Evolutionary conservation across 2,797 vertebrate genomes (phyloP).

Genomic region (Dendrocincla tyrannina): DNA sequence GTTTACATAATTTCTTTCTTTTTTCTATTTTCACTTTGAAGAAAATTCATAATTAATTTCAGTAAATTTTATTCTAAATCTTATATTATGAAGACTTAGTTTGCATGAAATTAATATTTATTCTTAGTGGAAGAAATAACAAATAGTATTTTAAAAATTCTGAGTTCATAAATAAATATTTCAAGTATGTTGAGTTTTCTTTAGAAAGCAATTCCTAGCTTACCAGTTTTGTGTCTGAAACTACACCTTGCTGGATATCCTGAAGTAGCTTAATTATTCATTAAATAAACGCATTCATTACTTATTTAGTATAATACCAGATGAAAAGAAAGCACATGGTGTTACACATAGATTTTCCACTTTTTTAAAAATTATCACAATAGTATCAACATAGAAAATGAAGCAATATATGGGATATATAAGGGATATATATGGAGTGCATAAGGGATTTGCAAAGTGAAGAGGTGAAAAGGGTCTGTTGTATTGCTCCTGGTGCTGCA

Average conservation of each 20-base stretch:
- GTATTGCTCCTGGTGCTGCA: neutral
- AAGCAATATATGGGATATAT: neutral
- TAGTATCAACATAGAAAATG: neutral
- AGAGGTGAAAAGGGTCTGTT: neutral
- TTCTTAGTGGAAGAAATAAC: neutral
- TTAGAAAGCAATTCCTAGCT: conserved; percentile 4
- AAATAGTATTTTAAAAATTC: neutral
- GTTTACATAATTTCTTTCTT: neutral
- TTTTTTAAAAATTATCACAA: neutral
- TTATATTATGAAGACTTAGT: neutral
- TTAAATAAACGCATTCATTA: conserved; percentile 62
- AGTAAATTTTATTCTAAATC: neutral
- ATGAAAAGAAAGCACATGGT: conserved; percentile 20
- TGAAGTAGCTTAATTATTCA: conserved; percentile 57
- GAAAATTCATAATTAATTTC: neutral
- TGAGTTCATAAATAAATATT: neutral
- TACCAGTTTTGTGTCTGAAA: neutral
- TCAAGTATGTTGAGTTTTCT: neutral
- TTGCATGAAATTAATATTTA: neutral
- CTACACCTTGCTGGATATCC: neutral
- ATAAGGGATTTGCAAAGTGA: neutral
- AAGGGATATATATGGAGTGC: too few species aligned
- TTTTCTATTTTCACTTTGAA: neutral
- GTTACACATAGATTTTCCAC: neutral
- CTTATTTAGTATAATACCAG: conserved; percentile 34